Evolutionary conservation across 1,140 invertebrate species (phyloP).

Genomic region (Dermatophagoides farinae): DNA sequence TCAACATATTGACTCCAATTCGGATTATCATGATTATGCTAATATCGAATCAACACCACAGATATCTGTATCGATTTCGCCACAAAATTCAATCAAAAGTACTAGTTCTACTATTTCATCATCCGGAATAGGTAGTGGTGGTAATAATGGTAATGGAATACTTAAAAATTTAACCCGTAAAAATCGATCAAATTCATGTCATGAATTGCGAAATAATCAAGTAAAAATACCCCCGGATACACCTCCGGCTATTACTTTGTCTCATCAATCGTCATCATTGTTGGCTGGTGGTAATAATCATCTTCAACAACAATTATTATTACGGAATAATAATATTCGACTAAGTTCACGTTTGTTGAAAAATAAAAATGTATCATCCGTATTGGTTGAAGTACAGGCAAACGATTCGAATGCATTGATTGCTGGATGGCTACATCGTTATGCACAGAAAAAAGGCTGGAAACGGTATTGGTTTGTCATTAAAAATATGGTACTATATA

Average conservation of each 20-base stretch:
- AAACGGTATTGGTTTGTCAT: conserved; percentile 40
- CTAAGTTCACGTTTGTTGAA: neutral
- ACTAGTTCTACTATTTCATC: neutral
- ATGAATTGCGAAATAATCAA: neutral
- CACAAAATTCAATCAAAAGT: neutral
- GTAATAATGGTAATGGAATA: too few relatives aligned
- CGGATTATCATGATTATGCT: neutral
- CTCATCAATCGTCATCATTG: neutral
- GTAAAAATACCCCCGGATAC: neutral
- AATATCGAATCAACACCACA: neutral
- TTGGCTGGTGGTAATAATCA: neutral
- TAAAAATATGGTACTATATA: conserved; percentile 41
- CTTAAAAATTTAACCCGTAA: neutral
- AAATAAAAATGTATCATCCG: conserved; percentile 1
- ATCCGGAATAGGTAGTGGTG: neutral
- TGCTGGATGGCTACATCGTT: conserved; percentile 34
- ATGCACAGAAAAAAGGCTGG: conserved; percentile 29
- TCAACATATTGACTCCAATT: neutral
- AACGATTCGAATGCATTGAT: conserved; percentile 35
- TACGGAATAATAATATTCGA: neutral
- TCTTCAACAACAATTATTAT: neutral
- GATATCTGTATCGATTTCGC: neutral
- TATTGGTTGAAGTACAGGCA: conserved; percentile 26
- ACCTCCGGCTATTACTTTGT: neutral
- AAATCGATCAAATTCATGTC: neutral